phyloP scores from a whole-genome alignment of 2,888 invertebrate genomes.

The Ligdia adustata region DNA sequence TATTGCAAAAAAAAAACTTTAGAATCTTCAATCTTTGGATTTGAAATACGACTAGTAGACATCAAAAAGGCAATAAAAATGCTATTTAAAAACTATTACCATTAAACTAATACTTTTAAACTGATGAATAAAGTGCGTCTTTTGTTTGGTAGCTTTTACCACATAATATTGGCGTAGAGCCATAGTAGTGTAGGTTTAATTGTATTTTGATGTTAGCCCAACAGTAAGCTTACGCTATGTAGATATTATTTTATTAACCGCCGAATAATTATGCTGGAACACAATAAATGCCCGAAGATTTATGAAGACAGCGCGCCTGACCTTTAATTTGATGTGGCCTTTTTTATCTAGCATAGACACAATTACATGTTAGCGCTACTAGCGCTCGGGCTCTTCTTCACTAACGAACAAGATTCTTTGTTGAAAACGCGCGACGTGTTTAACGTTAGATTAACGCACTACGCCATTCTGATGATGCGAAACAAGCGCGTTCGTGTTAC shows the following conservation, averaged over 20 bases:
- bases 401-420: too few relatives aligned
- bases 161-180: constrained; percentile 2
- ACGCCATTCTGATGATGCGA: too few relatives aligned
- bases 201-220: constrained; percentile 1
- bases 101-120: background rate
- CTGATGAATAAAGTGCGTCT: background rate
- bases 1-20: constrained; percentile 5
- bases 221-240: background rate
- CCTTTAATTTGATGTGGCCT: background rate
- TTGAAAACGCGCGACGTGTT: too few relatives aligned
- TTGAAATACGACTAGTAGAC: too few relatives aligned
- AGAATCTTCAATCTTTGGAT: too few relatives aligned
- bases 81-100: background rate
- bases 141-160: too few relatives aligned
- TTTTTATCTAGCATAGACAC: too few relatives aligned
- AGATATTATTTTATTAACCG: constrained; percentile 3
- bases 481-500: too few relatives aligned
- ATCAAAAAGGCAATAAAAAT: constrained; percentile 8
- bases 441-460: too few relatives aligned
- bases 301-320: constrained; percentile 1
- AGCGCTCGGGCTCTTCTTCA: too few relatives aligned
- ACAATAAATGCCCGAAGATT: background rate
- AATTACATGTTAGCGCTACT: too few relatives aligned
- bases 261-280: constrained; percentile 7
- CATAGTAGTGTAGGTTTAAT: constrained; percentile 4